These are phyloP conservation scores for Tenthredo notha DNA, from an alignment of 2,888 invertebrate species.

Conservation along the genomic window DNA sequence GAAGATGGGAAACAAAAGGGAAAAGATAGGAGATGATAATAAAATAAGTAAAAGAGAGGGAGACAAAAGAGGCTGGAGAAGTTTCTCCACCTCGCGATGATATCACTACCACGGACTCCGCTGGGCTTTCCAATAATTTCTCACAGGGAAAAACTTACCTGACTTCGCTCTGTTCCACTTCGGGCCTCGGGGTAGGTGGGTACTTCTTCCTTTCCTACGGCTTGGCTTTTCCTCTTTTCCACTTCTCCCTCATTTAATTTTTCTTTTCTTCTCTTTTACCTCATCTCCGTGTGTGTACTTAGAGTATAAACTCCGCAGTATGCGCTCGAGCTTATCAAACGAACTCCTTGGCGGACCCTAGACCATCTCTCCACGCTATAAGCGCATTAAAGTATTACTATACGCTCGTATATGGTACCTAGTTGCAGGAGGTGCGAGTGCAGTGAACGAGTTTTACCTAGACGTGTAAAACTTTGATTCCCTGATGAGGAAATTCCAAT, in stretches of 20 bases:
- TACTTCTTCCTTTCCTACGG: background rate
- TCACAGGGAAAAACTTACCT: slow-evolving; percentile 46
- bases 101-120: slow-evolving; percentile 23
- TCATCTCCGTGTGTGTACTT: background rate
- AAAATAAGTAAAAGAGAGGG: background rate
- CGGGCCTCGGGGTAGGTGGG: slow-evolving; percentile 1
- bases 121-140: slow-evolving; percentile 49
- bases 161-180: slow-evolving; percentile 22
- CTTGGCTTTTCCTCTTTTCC: background rate
- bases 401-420: background rate
- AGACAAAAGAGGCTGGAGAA: slow-evolving; percentile 28
- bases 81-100: slow-evolving; percentile 31
- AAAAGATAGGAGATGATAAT: background rate
- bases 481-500: slow-evolving; percentile 46
- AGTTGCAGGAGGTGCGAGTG: background rate
- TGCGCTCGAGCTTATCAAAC: slow-evolving; percentile 31
- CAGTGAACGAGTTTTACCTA: background rate
- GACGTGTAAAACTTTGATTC: slow-evolving; percentile 50
- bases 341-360: slow-evolving; percentile 17
- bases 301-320: background rate
- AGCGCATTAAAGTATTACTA: slow-evolving; percentile 30
- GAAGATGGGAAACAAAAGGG: background rate
- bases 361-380: background rate
- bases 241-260: background rate
- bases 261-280: background rate